These are phyloP conservation scores for Tangara arthus DNA, from an alignment of 2,797 vertebrate species.

Conservation along the genomic window DNA sequence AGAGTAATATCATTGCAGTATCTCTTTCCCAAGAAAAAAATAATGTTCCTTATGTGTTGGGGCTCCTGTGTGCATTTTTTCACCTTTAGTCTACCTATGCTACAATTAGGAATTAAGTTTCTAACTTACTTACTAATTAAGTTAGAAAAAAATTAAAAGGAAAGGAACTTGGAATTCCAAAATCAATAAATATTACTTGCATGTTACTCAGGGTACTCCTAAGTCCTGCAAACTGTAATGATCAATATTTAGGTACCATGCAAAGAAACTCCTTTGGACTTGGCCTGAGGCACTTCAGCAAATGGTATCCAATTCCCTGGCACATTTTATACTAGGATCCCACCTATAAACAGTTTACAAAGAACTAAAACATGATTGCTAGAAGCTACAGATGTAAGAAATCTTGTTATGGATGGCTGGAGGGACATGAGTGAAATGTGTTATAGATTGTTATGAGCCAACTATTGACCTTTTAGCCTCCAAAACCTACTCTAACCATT, in stretches of 20 bases:
- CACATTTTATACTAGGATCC: background rate
- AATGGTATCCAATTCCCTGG: background rate
- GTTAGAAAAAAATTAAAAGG: background rate
- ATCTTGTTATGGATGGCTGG: constrained; percentile 29
- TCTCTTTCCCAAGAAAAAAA: background rate
- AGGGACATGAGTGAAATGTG: constrained; percentile 15
- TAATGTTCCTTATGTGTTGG: fast-evolving
- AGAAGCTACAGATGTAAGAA: constrained; percentile 35
- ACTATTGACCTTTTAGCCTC: constrained; percentile 44
- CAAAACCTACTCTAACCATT: constrained; percentile 3
- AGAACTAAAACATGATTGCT: constrained; percentile 33
- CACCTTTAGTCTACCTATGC: background rate
- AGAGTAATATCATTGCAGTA: background rate
- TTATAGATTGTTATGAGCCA: constrained; percentile 28
- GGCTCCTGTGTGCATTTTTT: background rate
- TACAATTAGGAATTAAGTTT: background rate
- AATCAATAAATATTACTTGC: background rate
- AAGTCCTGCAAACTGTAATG: background rate
- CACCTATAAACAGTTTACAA: constrained; percentile 32
- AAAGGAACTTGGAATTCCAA: background rate
- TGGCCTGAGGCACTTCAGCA: background rate
- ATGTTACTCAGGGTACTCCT: background rate
- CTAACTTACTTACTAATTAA: background rate
- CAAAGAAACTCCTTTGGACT: background rate
- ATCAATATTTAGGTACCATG: background rate